These are phyloP conservation scores for Takifugu bimaculatus DNA, from an alignment of 2,113 vertebrate genomes.

Conservation along the genomic window DNA sequence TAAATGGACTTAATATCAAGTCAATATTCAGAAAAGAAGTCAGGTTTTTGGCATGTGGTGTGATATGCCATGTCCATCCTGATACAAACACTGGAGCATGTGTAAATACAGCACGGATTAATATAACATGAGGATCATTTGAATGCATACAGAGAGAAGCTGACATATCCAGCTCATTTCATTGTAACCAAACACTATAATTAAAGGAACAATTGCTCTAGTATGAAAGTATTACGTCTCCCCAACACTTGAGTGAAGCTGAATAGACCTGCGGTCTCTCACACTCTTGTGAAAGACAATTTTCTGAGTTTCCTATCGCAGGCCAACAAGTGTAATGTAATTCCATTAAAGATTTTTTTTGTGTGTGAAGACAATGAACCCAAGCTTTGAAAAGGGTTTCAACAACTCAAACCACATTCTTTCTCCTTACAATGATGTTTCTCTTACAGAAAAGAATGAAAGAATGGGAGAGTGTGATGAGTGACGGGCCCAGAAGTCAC, in stretches of 20 bases:
- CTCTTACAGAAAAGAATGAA: constrained; percentile 65
- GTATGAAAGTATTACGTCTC: constrained; percentile 52
- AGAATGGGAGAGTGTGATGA: constrained; percentile 72
- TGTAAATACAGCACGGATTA: neutral
- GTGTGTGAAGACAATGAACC: constrained; percentile 62
- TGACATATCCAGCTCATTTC: constrained; percentile 55
- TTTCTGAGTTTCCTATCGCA: constrained; percentile 42
- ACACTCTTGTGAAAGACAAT: constrained; percentile 51
- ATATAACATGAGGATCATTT: constrained; percentile 10
- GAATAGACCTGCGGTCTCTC: constrained; percentile 55
- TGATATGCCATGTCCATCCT: too few relatives aligned
- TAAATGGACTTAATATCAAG: too few relatives aligned
- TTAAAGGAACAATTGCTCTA: constrained; percentile 59
- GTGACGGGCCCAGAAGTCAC: constrained; percentile 69
- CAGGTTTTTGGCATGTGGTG: too few relatives aligned
- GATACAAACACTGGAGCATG: too few relatives aligned
- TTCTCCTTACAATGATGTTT: constrained; percentile 70
- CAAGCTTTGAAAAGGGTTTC: constrained; percentile 59
- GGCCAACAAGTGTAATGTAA: constrained; percentile 44
- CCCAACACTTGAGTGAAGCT: constrained; percentile 51
- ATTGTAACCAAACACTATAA: constrained; percentile 62
- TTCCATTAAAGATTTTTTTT: constrained; percentile 61
- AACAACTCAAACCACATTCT: constrained; percentile 68
- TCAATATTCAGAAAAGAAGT: too few relatives aligned
- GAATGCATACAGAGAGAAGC: constrained; percentile 23